A percentile compares a stretch with the other conserved stretches of the same genome.
Evolutionary conservation across 2,797 vertebrate species (phyloP).

Genomic region (Avahi laniger): DNA sequence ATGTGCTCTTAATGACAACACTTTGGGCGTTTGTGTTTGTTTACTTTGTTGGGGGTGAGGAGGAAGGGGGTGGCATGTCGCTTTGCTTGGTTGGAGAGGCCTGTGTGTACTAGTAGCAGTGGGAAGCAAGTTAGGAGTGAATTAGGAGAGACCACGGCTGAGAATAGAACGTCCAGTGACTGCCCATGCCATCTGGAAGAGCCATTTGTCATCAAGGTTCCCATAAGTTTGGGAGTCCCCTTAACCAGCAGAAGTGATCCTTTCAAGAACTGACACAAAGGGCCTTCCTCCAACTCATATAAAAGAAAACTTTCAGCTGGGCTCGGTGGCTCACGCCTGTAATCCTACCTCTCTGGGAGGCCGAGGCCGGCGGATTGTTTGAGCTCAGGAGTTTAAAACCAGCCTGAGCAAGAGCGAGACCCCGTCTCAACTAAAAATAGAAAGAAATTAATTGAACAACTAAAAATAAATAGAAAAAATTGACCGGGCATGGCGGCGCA

Average conservation of each 20-base stretch:
- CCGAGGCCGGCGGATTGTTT: too few species aligned
- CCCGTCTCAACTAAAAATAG: too few species aligned
- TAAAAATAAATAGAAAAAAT: too few species aligned
- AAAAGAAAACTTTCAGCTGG: too few species aligned
- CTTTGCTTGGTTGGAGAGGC: too few species aligned
- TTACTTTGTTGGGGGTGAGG: background rate
- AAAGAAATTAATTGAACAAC: too few species aligned
- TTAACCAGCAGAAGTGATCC: background rate
- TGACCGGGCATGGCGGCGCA: too few species aligned
- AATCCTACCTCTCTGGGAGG: too few species aligned
- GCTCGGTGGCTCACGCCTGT: too few species aligned
- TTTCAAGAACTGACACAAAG: background rate
- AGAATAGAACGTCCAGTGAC: background rate
- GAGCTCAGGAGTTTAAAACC: too few species aligned
- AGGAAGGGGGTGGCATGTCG: background rate
- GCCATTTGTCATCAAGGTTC: background rate
- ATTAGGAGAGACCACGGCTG: background rate
- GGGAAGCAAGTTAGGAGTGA: background rate
- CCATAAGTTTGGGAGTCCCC: background rate
- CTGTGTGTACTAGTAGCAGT: background rate
- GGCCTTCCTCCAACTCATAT: background rate
- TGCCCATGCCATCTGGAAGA: background rate
- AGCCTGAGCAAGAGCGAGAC: too few species aligned
- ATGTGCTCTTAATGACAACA: background rate
- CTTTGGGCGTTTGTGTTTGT: background rate